A percentile compares a stretch with the other conserved stretches of the same genome.
Conservation (phyloP, 92 coral and sea anemone genomes). For the Montipora capitata region DNA sequence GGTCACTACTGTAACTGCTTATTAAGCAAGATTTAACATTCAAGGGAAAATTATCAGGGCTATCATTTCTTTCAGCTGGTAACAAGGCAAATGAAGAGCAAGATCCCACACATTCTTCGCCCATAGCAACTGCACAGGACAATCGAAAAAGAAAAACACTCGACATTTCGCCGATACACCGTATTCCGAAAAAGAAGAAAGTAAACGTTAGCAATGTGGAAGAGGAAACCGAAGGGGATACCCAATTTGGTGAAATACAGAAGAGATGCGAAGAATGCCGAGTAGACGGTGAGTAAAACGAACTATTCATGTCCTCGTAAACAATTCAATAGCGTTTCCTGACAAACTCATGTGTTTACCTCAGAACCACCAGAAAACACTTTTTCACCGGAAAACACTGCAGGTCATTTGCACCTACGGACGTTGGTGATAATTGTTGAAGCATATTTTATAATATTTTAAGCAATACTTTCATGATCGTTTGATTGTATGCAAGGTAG, state of each 20-base stretch:
- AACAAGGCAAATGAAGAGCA: background rate
- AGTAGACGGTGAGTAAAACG: background rate
- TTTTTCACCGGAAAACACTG: too few relatives aligned
- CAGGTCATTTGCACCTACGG: too few relatives aligned
- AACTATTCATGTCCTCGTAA: background rate
- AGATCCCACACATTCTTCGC: background rate
- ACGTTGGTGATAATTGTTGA: too few relatives aligned
- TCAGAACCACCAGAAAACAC: too few relatives aligned
- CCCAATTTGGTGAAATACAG: constrained; percentile 4
- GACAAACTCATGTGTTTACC: background rate
- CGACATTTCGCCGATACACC: constrained; percentile 5
- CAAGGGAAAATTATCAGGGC: too few relatives aligned
- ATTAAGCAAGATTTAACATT: too few relatives aligned
- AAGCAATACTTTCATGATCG: too few relatives aligned
- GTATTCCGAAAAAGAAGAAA: background rate
- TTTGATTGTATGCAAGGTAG: too few relatives aligned
- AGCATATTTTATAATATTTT: too few relatives aligned
- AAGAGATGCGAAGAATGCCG: constrained; percentile 17
- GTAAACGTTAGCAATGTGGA: background rate
- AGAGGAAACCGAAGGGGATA: background rate
- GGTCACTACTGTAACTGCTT: too few relatives aligned
- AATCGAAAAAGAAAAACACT: background rate
- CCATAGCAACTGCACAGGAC: background rate
- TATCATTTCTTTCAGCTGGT: background rate
- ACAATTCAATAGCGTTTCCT: background rate